Conservation (phyloP, 2,113 vertebrate genomes). For the Nothoprocta perdicaria region DNA sequence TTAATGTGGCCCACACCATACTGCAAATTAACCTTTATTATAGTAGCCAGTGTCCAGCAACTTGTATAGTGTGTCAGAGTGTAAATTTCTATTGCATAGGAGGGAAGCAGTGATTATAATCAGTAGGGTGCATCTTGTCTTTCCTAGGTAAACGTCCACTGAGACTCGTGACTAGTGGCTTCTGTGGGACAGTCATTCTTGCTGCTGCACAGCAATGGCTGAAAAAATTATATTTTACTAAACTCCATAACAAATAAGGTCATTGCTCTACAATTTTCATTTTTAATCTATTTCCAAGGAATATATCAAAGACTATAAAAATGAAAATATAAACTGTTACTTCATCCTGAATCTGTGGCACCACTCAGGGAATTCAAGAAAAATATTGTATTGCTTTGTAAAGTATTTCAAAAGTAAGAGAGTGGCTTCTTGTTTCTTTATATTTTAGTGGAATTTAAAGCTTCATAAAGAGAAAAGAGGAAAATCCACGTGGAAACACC, state of each 20-base stretch:
- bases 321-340: neutral
- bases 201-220: neutral
- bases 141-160: neutral
- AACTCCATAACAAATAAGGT: neutral
- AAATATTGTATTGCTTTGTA: neutral
- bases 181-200: slow-evolving; percentile 21
- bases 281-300: neutral
- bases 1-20: neutral
- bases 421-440: neutral
- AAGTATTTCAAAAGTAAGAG: neutral
- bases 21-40: slow-evolving; percentile 64
- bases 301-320: neutral
- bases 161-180: slow-evolving; percentile 5
- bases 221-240: slow-evolving; percentile 21
- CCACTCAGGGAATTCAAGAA: neutral
- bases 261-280: neutral
- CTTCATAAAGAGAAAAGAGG: neutral
- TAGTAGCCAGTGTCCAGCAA: slow-evolving; percentile 45
- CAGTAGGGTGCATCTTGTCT: neutral
- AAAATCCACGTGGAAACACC: rapidly evolving
- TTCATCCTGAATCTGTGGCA: neutral
- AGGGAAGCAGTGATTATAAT: slow-evolving; percentile 22
- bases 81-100: neutral
- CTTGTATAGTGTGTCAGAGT: slow-evolving; percentile 1
- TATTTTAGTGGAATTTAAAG: neutral